Conservation (phyloP, 2,888 invertebrate genomes). For the Stratiomys singularior region DNA sequence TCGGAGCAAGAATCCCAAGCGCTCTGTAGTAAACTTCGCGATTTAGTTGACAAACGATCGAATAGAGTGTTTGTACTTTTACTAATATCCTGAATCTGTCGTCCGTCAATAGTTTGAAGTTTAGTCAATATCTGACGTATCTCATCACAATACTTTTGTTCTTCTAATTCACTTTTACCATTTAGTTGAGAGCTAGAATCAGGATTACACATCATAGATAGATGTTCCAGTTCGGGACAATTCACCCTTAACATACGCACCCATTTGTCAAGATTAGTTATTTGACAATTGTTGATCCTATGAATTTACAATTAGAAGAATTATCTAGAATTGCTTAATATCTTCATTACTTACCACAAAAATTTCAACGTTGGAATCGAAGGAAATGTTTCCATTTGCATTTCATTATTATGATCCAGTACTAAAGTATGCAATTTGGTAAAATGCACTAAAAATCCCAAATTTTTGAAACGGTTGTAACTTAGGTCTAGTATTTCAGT, state of each 20-base stretch:
- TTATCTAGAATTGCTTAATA: not conserved
- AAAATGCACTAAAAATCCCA: slow-evolving; percentile 17
- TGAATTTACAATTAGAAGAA: not conserved
- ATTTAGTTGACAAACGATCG: not conserved
- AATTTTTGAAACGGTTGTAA: slow-evolving; percentile 3
- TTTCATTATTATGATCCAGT: slow-evolving; percentile 3
- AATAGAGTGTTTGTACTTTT: not conserved
- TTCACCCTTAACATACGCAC: not conserved
- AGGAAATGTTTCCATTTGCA: slow-evolving; percentile 10
- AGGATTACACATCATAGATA: slow-evolving; percentile 35
- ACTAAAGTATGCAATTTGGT: slow-evolving; percentile 6
- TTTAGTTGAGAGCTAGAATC: not conserved
- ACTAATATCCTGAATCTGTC: not conserved
- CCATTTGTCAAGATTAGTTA: slow-evolving; percentile 14
- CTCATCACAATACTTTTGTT: not conserved
- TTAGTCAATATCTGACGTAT: not conserved
- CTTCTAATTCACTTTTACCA: not conserved
- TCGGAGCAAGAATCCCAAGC: not conserved
- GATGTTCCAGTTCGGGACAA: slow-evolving; percentile 34
- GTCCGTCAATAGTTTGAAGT: slow-evolving; percentile 17
- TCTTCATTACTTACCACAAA: slow-evolving; percentile 25
- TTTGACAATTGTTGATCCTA: slow-evolving; percentile 33
- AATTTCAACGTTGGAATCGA: not conserved
- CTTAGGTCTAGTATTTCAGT: not conserved
- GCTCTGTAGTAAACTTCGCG: not conserved